These are phyloP conservation scores for Nymphalis polychloros DNA, from an alignment of 2,888 invertebrate species.

Conservation along the genomic window DNA sequence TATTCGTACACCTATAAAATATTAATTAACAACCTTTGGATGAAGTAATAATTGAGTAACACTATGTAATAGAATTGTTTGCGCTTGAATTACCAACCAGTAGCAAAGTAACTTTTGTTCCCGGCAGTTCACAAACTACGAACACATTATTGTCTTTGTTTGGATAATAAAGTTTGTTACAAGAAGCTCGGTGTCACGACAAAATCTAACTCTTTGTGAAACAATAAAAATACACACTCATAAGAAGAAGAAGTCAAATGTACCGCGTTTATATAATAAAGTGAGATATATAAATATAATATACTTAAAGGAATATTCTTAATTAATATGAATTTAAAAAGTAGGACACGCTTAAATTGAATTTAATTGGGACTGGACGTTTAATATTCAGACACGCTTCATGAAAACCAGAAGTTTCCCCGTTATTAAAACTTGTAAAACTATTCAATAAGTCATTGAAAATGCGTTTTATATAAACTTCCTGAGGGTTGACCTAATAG, in stretches of 20 bases:
- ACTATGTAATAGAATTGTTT: constrained; percentile 15
- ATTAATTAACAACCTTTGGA: background rate
- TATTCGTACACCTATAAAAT: background rate
- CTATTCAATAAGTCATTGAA: constrained; percentile 33
- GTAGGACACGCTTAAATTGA: constrained; percentile 14
- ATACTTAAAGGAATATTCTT: background rate
- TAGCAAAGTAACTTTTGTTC: constrained; percentile 36
- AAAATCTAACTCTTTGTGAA: background rate
- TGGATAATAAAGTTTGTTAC: constrained; percentile 32
- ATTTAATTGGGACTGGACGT: constrained; percentile 22
- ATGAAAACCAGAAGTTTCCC: constrained; percentile 31
- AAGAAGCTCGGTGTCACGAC: background rate
- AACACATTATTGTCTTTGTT: constrained; percentile 36
- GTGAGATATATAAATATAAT: background rate
- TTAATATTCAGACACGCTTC: constrained; percentile 23
- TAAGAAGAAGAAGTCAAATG: background rate
- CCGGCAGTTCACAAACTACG: constrained; percentile 37
- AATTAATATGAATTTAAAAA: background rate
- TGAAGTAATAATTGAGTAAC: background rate
- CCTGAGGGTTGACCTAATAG: constrained; percentile 50
- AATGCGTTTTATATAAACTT: constrained; percentile 38
- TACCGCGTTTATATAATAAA: too few relatives aligned
- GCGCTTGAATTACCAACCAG: constrained; percentile 28
- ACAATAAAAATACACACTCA: background rate
- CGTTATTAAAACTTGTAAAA: constrained; percentile 35